These are phyloP conservation scores for Strigamia crassipes DNA, from an alignment of 2,888 invertebrate genomes.

Conservation along the genomic window DNA sequence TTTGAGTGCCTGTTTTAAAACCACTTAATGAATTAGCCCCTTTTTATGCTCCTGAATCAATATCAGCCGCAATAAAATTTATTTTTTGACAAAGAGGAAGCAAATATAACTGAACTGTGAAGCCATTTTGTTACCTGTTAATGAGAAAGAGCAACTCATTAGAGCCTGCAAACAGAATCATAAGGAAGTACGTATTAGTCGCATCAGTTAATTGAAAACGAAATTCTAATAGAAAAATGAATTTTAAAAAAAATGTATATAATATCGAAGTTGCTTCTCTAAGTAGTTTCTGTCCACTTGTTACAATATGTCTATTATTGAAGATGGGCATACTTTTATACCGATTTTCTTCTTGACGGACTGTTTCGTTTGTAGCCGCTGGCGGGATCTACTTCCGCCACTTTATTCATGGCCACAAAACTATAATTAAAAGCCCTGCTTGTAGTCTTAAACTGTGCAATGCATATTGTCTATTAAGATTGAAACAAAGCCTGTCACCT, in stretches of 20 bases:
- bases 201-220: conserved; percentile 36
- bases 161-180: conserved; percentile 33
- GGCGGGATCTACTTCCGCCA: background rate
- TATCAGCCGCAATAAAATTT: background rate
- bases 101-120: background rate
- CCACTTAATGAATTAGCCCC: conserved; percentile 10
- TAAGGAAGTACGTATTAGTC: conserved; percentile 23
- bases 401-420: conserved; percentile 7
- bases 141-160: conserved; percentile 42
- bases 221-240: background rate
- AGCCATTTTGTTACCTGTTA: conserved; percentile 40
- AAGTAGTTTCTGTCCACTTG: background rate
- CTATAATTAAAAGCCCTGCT: conserved; percentile 35
- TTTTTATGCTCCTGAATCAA: conserved; percentile 13
- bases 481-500: conserved; percentile 44
- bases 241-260: background rate
- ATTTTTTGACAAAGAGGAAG: conserved; percentile 37
- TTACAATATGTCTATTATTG: background rate
- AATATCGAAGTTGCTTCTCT: background rate
- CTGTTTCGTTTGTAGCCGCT: background rate
- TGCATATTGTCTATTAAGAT: conserved; percentile 44
- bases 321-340: background rate
- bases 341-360: background rate
- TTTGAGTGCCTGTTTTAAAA: background rate
- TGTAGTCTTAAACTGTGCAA: conserved; percentile 8